Evolutionary conservation across 2,888 invertebrate genomes (phyloP).

Genomic region (Aphrophora alni): DNA sequence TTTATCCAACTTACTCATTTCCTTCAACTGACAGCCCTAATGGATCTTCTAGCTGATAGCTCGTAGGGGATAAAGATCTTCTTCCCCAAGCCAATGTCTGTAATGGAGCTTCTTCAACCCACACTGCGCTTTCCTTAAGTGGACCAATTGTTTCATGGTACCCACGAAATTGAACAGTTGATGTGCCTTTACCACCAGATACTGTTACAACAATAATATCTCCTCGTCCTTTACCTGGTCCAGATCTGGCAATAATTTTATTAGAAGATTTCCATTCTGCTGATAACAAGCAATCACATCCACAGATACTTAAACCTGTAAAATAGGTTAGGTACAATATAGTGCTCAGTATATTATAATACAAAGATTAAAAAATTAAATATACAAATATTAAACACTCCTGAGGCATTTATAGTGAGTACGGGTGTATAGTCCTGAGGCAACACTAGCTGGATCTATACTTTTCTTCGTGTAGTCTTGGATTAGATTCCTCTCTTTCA

Average conservation of each 20-base stretch:
- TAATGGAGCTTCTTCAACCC: slow-evolving; percentile 95
- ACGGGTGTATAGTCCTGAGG: too few relatives aligned
- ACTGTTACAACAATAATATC: slow-evolving; percentile 90
- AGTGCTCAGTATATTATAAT: neutral
- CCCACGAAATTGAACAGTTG: slow-evolving; percentile 79
- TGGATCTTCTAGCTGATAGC: slow-evolving; percentile 90
- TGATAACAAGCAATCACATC: slow-evolving; percentile 91
- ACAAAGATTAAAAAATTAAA: neutral
- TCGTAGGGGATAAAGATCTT: slow-evolving; percentile 83
- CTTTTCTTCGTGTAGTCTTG: too few relatives aligned
- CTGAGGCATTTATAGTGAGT: too few relatives aligned
- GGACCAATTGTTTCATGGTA: slow-evolving; percentile 90
- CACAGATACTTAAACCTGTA: slow-evolving; percentile 93
- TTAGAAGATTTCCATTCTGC: slow-evolving; percentile 98
- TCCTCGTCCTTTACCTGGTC: slow-evolving; percentile 88
- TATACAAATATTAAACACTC: slow-evolving; percentile 6
- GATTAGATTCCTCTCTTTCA: too few relatives aligned
- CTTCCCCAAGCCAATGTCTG: slow-evolving; percentile 83
- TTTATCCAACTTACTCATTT: slow-evolving; percentile 66
- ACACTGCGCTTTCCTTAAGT: slow-evolving; percentile 96
- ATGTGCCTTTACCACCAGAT: slow-evolving; percentile 86
- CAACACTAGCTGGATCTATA: too few relatives aligned
- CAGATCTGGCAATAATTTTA: slow-evolving; percentile 95
- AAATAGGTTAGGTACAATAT: too few relatives aligned
- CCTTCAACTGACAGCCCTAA: slow-evolving; percentile 92